Evolutionary conservation across 1,140 invertebrate species (phyloP), one percentile per base, ranked within the genome.

Genomic region (Brachionus plicatilis): DNA sequence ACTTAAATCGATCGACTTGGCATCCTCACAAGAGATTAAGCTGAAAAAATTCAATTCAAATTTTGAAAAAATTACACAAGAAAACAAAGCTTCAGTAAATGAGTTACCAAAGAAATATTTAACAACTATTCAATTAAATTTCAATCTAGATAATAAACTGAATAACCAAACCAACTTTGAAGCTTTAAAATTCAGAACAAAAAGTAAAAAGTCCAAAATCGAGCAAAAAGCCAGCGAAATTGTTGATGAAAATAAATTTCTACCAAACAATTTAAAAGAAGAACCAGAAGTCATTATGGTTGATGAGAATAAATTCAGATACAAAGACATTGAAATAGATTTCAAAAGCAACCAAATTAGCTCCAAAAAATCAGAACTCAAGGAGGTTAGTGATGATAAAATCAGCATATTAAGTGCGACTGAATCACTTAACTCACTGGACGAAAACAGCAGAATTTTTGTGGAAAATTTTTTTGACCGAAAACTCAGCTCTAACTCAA

Each of bases 401-500:
- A 72, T 72, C 17, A 72, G 33, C 37, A 72, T 72, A 43, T n/a
- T 41, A 0, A 72, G 33, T n/a, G 17, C 37, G 2, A 7, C 33
- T 72, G 68, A 72, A 72, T 72, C 68, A 11, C 9, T 72, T 0
- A 43, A 72, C 12, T 72, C 68, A 17, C 14, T 33, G n/a, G 33
- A 68, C 29, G 66, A 68, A 68, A 41, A n/a, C 5, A 29, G 27
- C n/a, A n/a, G 33, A 29, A 68, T 45, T 14, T 76, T 76, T 76
- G 43, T 76, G 24, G 72, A 76, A 50, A 76, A 76, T 50, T 76
- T 76, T 76, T 76, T 76, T 20, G 72, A 76, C 27, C 14, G 72
- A 4, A 47, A 76, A 75, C 41, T 70, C 1, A 70, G 37, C 24
- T 70, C 66, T 70, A 41, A 70, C 24, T 20, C 20, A 20, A 70